Conservation (phyloP, 2,113 vertebrate species). For the Calidris pugnax region DNA sequence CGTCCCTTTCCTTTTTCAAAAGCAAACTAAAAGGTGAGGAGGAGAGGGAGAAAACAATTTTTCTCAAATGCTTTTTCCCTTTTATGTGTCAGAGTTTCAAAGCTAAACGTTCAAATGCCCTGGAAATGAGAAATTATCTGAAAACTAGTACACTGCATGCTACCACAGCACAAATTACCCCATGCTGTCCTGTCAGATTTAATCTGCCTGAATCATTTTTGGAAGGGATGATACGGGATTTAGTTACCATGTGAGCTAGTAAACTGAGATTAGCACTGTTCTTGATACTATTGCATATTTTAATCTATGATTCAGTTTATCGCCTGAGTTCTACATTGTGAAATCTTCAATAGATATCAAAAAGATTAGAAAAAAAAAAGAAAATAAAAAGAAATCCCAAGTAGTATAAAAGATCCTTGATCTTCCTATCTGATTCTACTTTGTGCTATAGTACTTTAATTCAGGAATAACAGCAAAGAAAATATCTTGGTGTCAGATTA, state of each 20-base stretch:
- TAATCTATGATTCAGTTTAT: slow-evolving; percentile 12
- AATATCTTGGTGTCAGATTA: not conserved
- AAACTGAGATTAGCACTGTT: slow-evolving; percentile 22
- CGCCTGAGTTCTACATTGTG: not conserved
- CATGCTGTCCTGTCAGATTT: slow-evolving; percentile 67
- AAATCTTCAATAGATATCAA: not conserved
- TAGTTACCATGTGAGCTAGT: not conserved
- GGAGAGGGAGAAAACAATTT: slow-evolving; percentile 45
- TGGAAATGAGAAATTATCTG: slow-evolving; percentile 66
- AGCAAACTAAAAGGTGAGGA: not conserved
- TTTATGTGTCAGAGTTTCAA: slow-evolving; percentile 64
- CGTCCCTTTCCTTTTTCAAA: not conserved
- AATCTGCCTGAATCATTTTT: slow-evolving; percentile 54
- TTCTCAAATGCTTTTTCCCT: slow-evolving; percentile 13
- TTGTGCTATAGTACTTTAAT: not conserved
- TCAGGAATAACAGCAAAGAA: not conserved
- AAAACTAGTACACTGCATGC: slow-evolving; percentile 54
- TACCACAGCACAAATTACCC: slow-evolving; percentile 62
- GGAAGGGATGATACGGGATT: slow-evolving; percentile 49
- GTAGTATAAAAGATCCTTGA: not conserved
- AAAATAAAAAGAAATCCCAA: not conserved
- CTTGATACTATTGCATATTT: not conserved
- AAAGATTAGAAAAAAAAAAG: not conserved
- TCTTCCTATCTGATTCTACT: not conserved
- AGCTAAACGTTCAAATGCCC: slow-evolving; percentile 50